Percentiles rank a stretch among this genome's conserved stretches.
Conservation (phyloP, 2,888 invertebrate species). For the Dimorphilus gyrociliatus region DNA sequence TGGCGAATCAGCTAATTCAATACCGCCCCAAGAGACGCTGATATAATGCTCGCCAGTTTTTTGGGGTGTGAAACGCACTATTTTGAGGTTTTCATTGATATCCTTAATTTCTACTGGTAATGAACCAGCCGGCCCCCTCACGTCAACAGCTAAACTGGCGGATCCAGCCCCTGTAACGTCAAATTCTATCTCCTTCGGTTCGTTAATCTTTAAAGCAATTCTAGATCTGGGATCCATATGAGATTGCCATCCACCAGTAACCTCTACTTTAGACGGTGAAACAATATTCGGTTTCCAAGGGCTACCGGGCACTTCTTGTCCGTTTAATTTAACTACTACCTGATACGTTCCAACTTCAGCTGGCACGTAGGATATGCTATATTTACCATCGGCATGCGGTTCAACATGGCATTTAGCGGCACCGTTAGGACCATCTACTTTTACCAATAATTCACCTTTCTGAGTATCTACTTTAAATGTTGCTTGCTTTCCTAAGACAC, state of each 20-base stretch:
- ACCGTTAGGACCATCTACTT: conserved; percentile 45
- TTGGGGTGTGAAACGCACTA: no score
- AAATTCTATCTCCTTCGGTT: conserved; percentile 50
- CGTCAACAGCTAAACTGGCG: no score
- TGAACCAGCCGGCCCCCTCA: no score
- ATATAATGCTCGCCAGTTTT: conserved; percentile 60
- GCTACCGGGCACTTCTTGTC: conserved; percentile 49
- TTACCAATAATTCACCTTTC: conserved; percentile 41
- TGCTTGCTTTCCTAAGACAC: conserved; percentile 39
- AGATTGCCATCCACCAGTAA: conserved; percentile 74
- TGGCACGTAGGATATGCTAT: conserved; percentile 75
- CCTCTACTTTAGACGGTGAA: conserved; percentile 52
- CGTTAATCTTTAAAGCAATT: conserved; percentile 39
- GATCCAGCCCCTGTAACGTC: conserved; percentile 80
- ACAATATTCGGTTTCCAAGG: conserved; percentile 66
- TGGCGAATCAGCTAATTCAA: conserved; percentile 57
- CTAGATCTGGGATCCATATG: conserved; percentile 50
- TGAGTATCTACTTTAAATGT: conserved; percentile 43
- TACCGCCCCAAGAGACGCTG: conserved; percentile 58
- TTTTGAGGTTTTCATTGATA: no score
- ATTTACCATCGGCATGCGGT: conserved; percentile 47
- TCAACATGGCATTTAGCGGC: conserved; percentile 43
- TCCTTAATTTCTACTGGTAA: no score
- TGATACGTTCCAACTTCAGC: conserved; percentile 80
- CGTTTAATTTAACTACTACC: conserved; percentile 56